Conservation (phyloP, 2,797 vertebrate genomes). For the Cirrhinus mrigala region DNA sequence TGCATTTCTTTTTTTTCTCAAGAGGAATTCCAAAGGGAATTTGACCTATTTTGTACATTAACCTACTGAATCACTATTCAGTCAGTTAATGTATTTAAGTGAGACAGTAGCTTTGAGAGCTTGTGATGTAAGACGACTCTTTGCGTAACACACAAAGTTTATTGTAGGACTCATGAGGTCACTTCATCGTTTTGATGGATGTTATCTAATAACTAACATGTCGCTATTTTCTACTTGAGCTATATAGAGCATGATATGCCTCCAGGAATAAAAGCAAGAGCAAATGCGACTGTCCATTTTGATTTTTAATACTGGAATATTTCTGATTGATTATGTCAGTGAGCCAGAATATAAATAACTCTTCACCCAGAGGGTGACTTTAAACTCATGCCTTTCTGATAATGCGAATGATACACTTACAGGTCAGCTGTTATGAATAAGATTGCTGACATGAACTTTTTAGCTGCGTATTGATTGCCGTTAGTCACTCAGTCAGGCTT, state of each 20-base stretch:
- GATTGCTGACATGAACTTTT: not conserved
- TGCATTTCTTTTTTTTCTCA: slow-evolving; percentile 3
- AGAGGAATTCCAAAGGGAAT: not conserved
- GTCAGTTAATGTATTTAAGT: not conserved
- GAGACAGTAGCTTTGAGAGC: not conserved
- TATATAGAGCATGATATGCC: not conserved
- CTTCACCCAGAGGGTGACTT: not conserved
- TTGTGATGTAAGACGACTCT: slow-evolving; percentile 4
- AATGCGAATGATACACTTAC: not conserved
- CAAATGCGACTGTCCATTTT: not conserved
- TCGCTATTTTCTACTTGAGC: slow-evolving; percentile 11
- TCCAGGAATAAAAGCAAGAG: slow-evolving; percentile 2
- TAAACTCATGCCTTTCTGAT: not conserved
- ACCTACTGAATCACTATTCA: not conserved
- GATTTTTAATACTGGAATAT: not conserved
- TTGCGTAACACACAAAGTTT: not conserved
- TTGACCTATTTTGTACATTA: slow-evolving; percentile 29
- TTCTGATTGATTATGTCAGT: not conserved
- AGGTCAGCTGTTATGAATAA: not conserved
- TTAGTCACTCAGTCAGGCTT: not conserved
- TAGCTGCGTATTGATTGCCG: slow-evolving; percentile 2
- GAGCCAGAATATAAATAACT: not conserved
- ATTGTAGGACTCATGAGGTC: slow-evolving; percentile 5
- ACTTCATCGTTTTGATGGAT: not conserved
- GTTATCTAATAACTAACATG: slow-evolving; percentile 4